phyloP scores from a whole-genome alignment of 2,113 vertebrate genomes.

The Chrysochloris asiatica region DNA sequence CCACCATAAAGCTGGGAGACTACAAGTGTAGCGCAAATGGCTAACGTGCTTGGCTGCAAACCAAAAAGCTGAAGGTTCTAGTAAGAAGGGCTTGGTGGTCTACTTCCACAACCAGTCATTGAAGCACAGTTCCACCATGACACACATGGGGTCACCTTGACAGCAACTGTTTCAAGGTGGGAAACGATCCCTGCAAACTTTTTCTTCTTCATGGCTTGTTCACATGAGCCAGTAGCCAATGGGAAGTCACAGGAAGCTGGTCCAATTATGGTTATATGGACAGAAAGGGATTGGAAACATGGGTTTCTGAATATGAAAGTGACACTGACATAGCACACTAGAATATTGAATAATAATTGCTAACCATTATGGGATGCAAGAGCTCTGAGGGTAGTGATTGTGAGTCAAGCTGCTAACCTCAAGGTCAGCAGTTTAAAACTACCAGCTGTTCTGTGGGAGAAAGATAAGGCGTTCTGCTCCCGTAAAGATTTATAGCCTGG shows the following conservation, averaged over 20 bases:
- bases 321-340: neutral
- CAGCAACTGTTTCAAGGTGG: neutral
- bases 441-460: no score
- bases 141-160: neutral
- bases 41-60: neutral
- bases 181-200: neutral
- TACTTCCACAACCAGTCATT: no score
- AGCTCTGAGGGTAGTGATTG: no score
- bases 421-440: no score
- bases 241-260: neutral
- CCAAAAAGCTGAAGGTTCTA: neutral
- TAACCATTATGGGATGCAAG: no score
- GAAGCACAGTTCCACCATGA: neutral
- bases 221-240: neutral
- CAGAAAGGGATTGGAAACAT: neutral
- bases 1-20: neutral
- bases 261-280: neutral
- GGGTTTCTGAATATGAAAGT: neutral
- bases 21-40: neutral
- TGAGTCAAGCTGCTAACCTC: no score
- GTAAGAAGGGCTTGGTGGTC: neutral
- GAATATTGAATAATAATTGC: no score
- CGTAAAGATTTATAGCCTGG: no score
- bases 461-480: no score
- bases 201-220: neutral